Conservation (phyloP, 2,888 invertebrate species). For the Adelphocoris suturalis region DNA sequence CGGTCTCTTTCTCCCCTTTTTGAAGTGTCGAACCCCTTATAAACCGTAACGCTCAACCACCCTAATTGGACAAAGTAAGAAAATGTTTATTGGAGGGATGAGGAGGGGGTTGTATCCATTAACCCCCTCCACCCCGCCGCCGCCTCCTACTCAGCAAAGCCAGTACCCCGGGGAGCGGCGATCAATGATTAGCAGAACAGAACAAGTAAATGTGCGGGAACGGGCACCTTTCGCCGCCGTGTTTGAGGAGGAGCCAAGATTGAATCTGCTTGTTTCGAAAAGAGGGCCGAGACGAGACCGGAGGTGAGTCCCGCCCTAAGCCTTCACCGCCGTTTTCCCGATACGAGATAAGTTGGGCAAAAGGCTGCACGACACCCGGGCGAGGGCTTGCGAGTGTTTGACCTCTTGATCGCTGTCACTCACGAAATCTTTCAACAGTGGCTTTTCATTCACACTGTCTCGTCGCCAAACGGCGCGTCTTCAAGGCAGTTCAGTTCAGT, state of each 20-base stretch:
- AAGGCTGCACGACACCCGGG: neutral
- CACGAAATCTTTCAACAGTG: neutral
- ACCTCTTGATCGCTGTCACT: neutral
- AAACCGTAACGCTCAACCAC: too few species aligned
- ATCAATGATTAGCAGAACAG: constrained; percentile 36
- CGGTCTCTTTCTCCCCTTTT: too few species aligned
- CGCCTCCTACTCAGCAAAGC: neutral
- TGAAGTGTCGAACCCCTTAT: too few species aligned
- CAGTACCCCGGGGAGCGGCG: constrained; percentile 20
- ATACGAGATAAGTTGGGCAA: neutral
- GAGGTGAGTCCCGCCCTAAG: neutral
- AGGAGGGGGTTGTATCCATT: neutral
- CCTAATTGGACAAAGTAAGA: neutral
- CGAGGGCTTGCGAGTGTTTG: neutral
- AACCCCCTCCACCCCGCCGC: neutral
- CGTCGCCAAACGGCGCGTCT: too few species aligned
- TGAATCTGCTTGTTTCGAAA: neutral
- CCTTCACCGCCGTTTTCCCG: neutral
- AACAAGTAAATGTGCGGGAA: constrained; percentile 23
- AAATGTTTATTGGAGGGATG: neutral
- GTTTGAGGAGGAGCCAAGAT: neutral
- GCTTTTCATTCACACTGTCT: neutral
- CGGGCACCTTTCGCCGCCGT: neutral
- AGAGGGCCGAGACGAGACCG: neutral
- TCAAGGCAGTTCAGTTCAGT: too few species aligned